Base-by-base conservation (phyloP, 1,140 invertebrate genomes). In the Stenopsyche tienmushanensis region DNA sequence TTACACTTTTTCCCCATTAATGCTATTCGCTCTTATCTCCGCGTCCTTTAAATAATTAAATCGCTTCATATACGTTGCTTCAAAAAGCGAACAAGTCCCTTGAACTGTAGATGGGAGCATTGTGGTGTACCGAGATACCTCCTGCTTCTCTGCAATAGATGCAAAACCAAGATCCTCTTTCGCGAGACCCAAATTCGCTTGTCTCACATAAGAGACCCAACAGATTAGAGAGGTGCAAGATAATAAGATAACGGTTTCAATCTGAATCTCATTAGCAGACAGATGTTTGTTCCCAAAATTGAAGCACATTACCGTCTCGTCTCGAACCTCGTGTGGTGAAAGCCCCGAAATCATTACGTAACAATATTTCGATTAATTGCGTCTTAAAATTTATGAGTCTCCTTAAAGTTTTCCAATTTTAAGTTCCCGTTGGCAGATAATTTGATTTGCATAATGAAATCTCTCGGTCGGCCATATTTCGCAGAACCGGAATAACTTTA, bases 161-260 rank as follows among this genome's bases (percentile, higher is more conserved):
- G 20, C 26, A 24, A 21, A 52, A 52, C 20, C 49, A 23, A 52
- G 25, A 54, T 54, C 52, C 52, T 54, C 52, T 54, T 54, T n/a
- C 25, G 52, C 39, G 52, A 54, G 25, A 54, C 52, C 52, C n/a
- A n/a, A n/a, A n/a, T n/a, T n/a, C n/a, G n/a, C n/a, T n/a, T n/a
- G n/a, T n/a, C n/a, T n/a, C n/a, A n/a, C n/a, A n/a, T n/a, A n/a
- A n/a, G n/a, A n/a, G n/a, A n/a, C n/a, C n/a, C 44, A 5, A 15
- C 7, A 47, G 44, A 47, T 47, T 47, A 15, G 7, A 20, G 17
- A 26, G 39, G 57, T 60, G 42, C 42, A 21, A 7, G 3, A 18
- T 60, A 60, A 60, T 60, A 42, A 47, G 57, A 60, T 60, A 60
- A 60, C 42, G 42, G 57, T 21, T 60, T 47, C 57, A 47, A 60